Percentiles rank a stretch among this genome's conserved stretches.
Evolutionary conservation across 2,113 vertebrate genomes (phyloP).

Genomic region (Albula glossodonta): DNA sequence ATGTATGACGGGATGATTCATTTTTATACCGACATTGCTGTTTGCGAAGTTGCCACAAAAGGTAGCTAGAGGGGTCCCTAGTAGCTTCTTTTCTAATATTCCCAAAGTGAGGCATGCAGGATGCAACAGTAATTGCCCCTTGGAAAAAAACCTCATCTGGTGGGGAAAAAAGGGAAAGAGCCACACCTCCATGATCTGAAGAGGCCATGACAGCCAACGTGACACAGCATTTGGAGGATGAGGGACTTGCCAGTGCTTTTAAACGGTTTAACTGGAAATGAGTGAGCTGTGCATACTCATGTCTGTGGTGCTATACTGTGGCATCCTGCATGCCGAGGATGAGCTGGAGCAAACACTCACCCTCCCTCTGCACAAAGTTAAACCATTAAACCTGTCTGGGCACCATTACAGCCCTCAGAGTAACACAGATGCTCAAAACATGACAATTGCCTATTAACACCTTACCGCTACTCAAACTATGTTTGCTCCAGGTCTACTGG

Average conservation of each 20-base stretch:
- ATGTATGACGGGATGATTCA: too few species aligned
- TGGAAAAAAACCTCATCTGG: too few species aligned
- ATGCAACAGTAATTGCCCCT: neutral
- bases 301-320: neutral
- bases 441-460: neutral
- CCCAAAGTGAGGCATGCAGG: neutral
- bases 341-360: conserved; percentile 1
- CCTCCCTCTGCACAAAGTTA: neutral
- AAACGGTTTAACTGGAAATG: too few species aligned
- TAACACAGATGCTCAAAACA: neutral
- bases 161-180: too few species aligned
- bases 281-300: too few species aligned
- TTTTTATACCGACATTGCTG: too few species aligned
- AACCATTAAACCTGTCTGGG: too few species aligned
- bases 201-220: too few species aligned
- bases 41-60: neutral
- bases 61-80: neutral
- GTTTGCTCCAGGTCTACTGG: neutral
- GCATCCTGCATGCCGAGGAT: neutral
- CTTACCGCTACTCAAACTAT: neutral
- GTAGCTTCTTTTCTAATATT: neutral
- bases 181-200: too few species aligned
- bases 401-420: too few species aligned
- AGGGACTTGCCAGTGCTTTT: neutral
- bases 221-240: neutral